Conservation (phyloP, 2,888 invertebrate genomes). For the Ormyrus pomaceus region DNA sequence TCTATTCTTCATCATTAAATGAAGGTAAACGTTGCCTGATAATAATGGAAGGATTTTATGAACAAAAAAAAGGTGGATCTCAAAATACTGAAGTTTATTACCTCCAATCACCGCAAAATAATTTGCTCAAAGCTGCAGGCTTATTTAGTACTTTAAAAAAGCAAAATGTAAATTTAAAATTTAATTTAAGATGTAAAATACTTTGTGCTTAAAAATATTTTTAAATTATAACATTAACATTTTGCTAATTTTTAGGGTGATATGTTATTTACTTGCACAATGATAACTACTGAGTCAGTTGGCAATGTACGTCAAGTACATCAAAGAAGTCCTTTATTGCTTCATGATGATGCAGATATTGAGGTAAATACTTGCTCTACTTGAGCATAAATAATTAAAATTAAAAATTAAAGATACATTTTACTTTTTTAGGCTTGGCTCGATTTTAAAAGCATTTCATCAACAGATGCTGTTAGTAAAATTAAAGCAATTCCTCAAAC, state of each 20-base stretch:
- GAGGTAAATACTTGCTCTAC: conserved; percentile 16
- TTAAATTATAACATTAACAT: not conserved
- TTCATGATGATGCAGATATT: conserved; percentile 33
- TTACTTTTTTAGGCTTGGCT: conserved; percentile 48
- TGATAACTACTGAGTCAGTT: conserved; percentile 51
- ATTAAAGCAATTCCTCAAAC: conserved; percentile 33
- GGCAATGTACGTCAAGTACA: conserved; percentile 36
- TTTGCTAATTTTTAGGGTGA: conserved; percentile 35
- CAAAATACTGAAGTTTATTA: conserved; percentile 48
- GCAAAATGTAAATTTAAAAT: conserved; percentile 40
- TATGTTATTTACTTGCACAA: conserved; percentile 45
- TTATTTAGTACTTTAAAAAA: conserved; percentile 41
- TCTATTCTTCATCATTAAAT: conserved; percentile 43
- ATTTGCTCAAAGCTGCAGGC: conserved; percentile 53
- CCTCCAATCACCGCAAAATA: conserved; percentile 39
- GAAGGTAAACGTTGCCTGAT: conserved; percentile 53
- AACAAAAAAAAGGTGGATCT: conserved; percentile 38
- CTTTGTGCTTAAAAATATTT: too few species aligned
- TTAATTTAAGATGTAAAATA: not conserved
- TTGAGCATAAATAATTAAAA: not conserved
- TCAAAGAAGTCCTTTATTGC: conserved; percentile 45
- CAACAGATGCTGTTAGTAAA: conserved; percentile 41
- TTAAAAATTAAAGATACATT: not conserved
- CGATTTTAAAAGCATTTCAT: conserved; percentile 41
- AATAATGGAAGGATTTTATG: conserved; percentile 53